These are phyloP conservation scores for Craseonycteris thonglongyai DNA, from an alignment of 2,113 vertebrate genomes.

Conservation along the genomic window DNA sequence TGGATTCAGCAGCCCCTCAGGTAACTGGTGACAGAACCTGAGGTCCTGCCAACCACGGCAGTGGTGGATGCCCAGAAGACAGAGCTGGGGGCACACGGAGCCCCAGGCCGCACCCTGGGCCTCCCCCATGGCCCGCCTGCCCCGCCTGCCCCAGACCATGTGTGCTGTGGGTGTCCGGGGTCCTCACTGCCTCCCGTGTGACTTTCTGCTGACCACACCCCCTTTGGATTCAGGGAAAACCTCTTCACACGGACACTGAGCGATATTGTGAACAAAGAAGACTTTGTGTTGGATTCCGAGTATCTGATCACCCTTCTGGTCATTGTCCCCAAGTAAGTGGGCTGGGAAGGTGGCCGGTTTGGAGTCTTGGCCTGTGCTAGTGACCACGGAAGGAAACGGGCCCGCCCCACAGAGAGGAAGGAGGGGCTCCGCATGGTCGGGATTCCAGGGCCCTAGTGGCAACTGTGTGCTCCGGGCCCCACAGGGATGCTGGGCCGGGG, in stretches of 20 bases:
- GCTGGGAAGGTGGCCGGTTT: slow-evolving; percentile 75
- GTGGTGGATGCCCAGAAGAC: background rate
- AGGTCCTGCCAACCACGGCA: background rate
- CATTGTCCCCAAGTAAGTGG: slow-evolving; percentile 89
- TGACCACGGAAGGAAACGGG: fast-evolving
- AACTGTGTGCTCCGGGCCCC: background rate
- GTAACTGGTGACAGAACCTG: background rate
- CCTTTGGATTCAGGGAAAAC: slow-evolving; percentile 79
- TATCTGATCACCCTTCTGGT: slow-evolving; percentile 94
- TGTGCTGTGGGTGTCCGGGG: background rate
- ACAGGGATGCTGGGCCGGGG: fast-evolving
- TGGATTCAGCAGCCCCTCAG: background rate
- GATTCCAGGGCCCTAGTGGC: fast-evolving
- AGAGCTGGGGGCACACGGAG: fast-evolving
- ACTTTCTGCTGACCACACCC: background rate
- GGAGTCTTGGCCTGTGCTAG: background rate
- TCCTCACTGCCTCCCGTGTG: fast-evolving
- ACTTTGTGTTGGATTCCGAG: slow-evolving; percentile 92
- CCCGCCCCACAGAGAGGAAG: background rate
- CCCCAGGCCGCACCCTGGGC: background rate
- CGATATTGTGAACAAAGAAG: slow-evolving; percentile 89
- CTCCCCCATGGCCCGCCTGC: background rate
- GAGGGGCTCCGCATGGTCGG: background rate
- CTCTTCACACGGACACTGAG: slow-evolving; percentile 88
- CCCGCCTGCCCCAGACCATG: background rate